Base-by-base conservation (phyloP, 2,113 vertebrate genomes). In the Acanthochromis polyacanthus region DNA sequence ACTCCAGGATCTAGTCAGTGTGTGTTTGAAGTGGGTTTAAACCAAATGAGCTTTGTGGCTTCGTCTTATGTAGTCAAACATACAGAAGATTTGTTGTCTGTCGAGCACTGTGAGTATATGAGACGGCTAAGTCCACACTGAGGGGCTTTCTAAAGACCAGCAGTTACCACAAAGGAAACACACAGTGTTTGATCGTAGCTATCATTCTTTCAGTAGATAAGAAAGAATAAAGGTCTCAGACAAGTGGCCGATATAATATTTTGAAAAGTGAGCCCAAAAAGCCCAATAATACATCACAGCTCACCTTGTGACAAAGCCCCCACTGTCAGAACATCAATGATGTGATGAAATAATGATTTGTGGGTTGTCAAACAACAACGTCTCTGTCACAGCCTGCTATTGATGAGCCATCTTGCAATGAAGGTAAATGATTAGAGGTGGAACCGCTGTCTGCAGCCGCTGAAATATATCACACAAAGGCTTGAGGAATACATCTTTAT, bases 331-430 rank as follows among this genome's bases (percentile, higher is more conserved):
- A 80, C 65, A 70, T 91, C 80, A 78, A 70, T 89, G 77, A 64
- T 71, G 53, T 77, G 83, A 84, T 50, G 65, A 78, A 78, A 85
- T 72, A 66, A 84, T 80, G 70, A 84, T 87, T 87, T 77, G 73
- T 51, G 50, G 28, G 36, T 75, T 78, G 75, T 75, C 83, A 86
- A 73, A 83, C 75, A 80, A 71, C 69, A 75, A 61, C 52, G 2
- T 64, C 73, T 78, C 53, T 71, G 56, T 78, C 82, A 62, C 77
- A 40, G 69, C 38, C 65, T 36, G 64, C 69, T 87, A 87, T 86
- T 80, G 86, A 90, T 78, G 69, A 90, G 61, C 62, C 30, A 67
- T 78, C 75, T 62, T 10, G 20, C 53, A 59, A 51, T 50, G 62
- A 85, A 80, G 61, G 65, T 50, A 81, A 91, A 81, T 69, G 61